These are phyloP conservation scores for Gymnoscelis rufifasciata DNA, from an alignment of 2,888 invertebrate species.

Conservation along the genomic window DNA sequence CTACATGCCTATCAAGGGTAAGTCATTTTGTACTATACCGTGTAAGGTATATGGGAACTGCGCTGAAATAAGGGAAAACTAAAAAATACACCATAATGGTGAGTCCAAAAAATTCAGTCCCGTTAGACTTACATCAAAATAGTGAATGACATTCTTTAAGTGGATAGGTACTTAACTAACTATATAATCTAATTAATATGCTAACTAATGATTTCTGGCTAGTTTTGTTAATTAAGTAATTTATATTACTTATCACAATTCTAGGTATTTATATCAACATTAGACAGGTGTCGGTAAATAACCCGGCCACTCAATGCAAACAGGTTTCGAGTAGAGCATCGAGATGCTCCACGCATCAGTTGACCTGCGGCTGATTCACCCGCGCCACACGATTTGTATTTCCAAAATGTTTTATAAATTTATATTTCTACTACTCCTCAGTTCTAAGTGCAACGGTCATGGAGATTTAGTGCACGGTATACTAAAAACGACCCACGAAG, in stretches of 20 bases:
- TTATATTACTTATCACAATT: constrained; percentile 10
- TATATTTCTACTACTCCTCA: constrained; percentile 31
- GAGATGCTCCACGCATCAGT: constrained; percentile 41
- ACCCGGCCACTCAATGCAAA: constrained; percentile 30
- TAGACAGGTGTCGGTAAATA: constrained; percentile 16
- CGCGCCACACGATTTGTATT: constrained; percentile 9
- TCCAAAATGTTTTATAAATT: constrained; percentile 24
- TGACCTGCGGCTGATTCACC: constrained; percentile 33
- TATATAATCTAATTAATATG: too few relatives aligned
- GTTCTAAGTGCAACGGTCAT: constrained; percentile 33
- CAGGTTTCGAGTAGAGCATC: constrained; percentile 36
- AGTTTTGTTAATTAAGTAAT: not conserved
- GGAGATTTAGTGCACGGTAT: constrained; percentile 37
- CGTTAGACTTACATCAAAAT: too few relatives aligned
- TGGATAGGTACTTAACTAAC: too few relatives aligned
- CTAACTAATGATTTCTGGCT: not conserved
- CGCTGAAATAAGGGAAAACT: too few relatives aligned
- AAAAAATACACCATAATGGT: too few relatives aligned
- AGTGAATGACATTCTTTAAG: too few relatives aligned
- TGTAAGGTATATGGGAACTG: too few relatives aligned
- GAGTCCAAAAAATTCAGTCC: too few relatives aligned
- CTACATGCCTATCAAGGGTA: too few relatives aligned
- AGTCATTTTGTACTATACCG: too few relatives aligned
- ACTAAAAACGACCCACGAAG: constrained; percentile 37
- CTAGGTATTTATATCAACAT: not conserved